These are phyloP conservation scores for Lingula anatina DNA, from an alignment of 2,888 invertebrate species.

Conservation along the genomic window DNA sequence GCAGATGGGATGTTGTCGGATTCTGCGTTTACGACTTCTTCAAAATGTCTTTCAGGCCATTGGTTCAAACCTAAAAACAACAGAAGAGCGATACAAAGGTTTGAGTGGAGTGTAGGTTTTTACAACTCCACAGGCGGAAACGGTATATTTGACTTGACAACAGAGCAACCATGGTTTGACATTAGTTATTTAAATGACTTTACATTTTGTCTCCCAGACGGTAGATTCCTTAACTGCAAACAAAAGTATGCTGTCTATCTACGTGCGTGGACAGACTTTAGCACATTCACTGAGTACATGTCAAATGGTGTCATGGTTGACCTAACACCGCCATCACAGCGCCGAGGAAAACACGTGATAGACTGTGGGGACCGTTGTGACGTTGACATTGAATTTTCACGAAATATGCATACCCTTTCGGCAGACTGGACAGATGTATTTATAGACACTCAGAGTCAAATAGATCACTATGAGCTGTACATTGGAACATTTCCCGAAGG, in stretches of 20 bases:
- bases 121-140: constrained; percentile 10
- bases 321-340: constrained; percentile 2
- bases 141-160: constrained; percentile 13
- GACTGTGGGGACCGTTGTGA: background rate
- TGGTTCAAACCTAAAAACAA: too few species aligned
- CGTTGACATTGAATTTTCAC: constrained; percentile 1
- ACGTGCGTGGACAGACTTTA: constrained; percentile 1
- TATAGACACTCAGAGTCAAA: constrained; percentile 2
- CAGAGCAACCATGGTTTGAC: constrained; percentile 16
- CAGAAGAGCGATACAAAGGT: too few species aligned
- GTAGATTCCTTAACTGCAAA: constrained; percentile 3
- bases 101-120: constrained; percentile 18
- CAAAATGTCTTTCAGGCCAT: background rate
- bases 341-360: background rate
- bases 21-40: background rate
- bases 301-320: constrained; percentile 3
- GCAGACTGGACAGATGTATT: constrained; percentile 4
- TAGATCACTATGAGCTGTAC: background rate
- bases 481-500: constrained; percentile 9
- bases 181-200: constrained; percentile 9
- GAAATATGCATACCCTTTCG: background rate
- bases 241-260: constrained; percentile 3
- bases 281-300: background rate
- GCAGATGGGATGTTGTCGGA: background rate
- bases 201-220: constrained; percentile 13